These are phyloP conservation scores for Teleogryllus oceanicus DNA, from an alignment of 2,888 invertebrate genomes.

Conservation along the genomic window DNA sequence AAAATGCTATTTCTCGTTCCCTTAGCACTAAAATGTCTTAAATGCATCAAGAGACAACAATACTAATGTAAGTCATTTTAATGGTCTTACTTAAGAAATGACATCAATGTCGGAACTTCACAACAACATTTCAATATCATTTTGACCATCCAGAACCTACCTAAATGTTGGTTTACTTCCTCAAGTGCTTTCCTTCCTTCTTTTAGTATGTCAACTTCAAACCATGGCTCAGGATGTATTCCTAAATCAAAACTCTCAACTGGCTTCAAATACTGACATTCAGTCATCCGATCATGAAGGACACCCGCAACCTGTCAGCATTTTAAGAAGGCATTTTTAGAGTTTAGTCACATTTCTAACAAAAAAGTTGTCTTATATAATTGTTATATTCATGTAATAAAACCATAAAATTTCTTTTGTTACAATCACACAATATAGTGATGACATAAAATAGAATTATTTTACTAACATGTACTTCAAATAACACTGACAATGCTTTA, in stretches of 20 bases:
- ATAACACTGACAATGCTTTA: no score
- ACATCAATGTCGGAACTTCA: no score
- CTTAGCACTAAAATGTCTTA: no score
- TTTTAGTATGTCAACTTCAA: slow-evolving; percentile 75
- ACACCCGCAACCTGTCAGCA: slow-evolving; percentile 51
- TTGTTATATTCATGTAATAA: slow-evolving; percentile 35
- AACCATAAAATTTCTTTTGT: neutral
- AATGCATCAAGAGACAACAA: no score
- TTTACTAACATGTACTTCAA: no score
- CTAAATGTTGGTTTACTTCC: slow-evolving; percentile 71
- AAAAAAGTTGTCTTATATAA: slow-evolving; percentile 24
- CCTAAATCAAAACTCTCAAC: slow-evolving; percentile 56
- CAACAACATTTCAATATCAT: neutral
- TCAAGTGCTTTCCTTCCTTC: slow-evolving; percentile 76
- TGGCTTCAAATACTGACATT: slow-evolving; percentile 74
- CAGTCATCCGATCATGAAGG: slow-evolving; percentile 91
- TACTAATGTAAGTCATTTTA: no score
- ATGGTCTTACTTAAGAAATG: no score
- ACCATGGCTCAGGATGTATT: slow-evolving; percentile 65
- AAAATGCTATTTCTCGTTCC: no score
- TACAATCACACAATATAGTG: no score
- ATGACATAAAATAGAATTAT: no score
- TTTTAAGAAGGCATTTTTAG: no score
- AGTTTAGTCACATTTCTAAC: slow-evolving; percentile 22
- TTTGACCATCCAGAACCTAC: slow-evolving; percentile 46